A percentile compares a stretch with the other conserved stretches of the same genome.
phyloP scores from a whole-genome alignment of 2,888 invertebrate genomes.

The Homarus gammarus region DNA sequence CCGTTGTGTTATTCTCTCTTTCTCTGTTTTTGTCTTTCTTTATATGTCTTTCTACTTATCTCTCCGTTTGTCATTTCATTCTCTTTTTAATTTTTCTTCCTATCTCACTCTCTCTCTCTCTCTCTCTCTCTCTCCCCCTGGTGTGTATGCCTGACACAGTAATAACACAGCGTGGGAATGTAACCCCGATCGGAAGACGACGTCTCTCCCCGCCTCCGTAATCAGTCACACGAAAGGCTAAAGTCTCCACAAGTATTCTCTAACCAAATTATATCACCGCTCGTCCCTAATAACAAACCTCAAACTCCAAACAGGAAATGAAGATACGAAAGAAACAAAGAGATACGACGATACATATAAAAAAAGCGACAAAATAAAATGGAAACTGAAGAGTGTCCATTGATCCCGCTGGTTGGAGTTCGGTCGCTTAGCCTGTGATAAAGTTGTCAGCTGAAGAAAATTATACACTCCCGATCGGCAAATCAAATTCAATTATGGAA shows the following conservation, averaged over 20 bases:
- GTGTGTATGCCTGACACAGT: no score
- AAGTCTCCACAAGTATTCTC: no score
- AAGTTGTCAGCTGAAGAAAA: constrained; percentile 27
- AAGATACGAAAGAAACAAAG: constrained; percentile 18
- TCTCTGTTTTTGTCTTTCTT: no score
- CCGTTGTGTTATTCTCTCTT: no score
- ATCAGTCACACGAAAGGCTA: no score
- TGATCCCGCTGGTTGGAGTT: background rate
- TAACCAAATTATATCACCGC: no score
- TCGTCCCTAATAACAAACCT: no score
- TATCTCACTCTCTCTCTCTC: constrained; percentile 13
- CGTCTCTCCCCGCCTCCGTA: no score
- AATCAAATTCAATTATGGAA: constrained; percentile 49
- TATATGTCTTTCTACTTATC: background rate
- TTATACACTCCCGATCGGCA: constrained; percentile 34
- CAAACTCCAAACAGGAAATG: constrained; percentile 15
- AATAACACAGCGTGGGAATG: no score
- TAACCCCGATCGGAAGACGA: no score
- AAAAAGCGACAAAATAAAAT: background rate
- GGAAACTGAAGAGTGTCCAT: background rate
- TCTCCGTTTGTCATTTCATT: background rate
- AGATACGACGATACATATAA: background rate
- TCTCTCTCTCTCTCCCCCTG: no score
- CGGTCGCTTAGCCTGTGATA: constrained; percentile 16
- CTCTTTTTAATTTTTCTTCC: background rate